Evolutionary conservation across 2,797 vertebrate genomes (phyloP).

Genomic region (Darevskia nairensis): DNA sequence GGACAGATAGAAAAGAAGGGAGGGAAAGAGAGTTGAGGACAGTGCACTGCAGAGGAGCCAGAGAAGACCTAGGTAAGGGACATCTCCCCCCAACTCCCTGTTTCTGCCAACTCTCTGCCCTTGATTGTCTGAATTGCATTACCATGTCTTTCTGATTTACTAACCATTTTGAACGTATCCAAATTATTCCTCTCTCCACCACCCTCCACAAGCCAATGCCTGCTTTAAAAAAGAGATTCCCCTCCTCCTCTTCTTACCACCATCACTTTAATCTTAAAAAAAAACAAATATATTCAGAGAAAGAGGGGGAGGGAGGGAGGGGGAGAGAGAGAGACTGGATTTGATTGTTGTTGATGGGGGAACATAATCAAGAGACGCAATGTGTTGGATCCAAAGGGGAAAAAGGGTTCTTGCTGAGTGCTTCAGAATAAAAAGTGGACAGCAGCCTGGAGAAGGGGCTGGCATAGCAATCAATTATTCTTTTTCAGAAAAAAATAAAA

Average conservation of each 20-base stretch:
- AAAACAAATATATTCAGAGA: conserved; percentile 34
- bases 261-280: conserved; percentile 18
- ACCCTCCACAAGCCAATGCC: conserved; percentile 30
- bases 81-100: conserved; percentile 6
- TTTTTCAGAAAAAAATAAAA: background rate
- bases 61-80: conserved; percentile 72
- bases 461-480: conserved; percentile 6
- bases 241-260: conserved; percentile 16
- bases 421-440: conserved; percentile 61
- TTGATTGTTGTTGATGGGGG: background rate
- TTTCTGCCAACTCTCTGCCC: conserved; percentile 66
- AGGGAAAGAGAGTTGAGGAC: conserved; percentile 49
- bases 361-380: fast-evolving
- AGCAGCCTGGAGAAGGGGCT: conserved; percentile 53
- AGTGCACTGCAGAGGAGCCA: conserved; percentile 72
- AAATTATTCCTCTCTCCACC: conserved; percentile 44
- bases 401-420: background rate
- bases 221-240: conserved; percentile 40
- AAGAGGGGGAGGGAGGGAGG: background rate
- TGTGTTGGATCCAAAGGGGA: background rate
- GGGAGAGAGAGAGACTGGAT: background rate
- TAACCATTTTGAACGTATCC: conserved; percentile 38
- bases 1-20: background rate
- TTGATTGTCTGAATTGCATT: conserved; percentile 44
- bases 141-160: conserved; percentile 58